Conservation (phyloP, 2,113 vertebrate species). For the Azemiops feae region DNA sequence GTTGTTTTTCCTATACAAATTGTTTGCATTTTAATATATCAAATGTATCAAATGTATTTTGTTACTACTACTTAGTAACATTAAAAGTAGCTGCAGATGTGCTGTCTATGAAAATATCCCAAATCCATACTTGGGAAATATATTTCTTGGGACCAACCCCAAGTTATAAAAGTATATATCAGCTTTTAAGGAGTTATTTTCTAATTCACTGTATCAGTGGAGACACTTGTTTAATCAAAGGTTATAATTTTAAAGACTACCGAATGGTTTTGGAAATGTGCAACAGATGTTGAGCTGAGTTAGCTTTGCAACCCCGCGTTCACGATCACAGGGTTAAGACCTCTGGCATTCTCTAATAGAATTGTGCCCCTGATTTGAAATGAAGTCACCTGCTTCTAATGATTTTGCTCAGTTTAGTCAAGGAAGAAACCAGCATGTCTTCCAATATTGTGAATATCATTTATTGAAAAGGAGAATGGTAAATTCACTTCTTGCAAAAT, state of each 20-base stretch:
- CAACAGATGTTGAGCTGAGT: slow-evolving; percentile 51
- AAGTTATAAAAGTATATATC: background rate
- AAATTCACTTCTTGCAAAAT: slow-evolving; percentile 45
- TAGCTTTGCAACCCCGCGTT: slow-evolving; percentile 36
- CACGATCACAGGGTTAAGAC: slow-evolving; percentile 60
- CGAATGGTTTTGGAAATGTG: slow-evolving; percentile 45
- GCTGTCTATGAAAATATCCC: background rate
- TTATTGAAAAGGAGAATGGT: slow-evolving; percentile 55
- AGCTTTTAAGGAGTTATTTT: slow-evolving; percentile 18
- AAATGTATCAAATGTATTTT: too few relatives aligned
- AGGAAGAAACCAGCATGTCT: slow-evolving; percentile 66
- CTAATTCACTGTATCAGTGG: slow-evolving; percentile 10
- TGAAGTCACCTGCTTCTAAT: slow-evolving; percentile 62
- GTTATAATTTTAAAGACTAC: slow-evolving; percentile 42
- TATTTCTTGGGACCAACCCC: background rate
- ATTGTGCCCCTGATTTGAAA: slow-evolving; percentile 56
- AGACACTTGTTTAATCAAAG: slow-evolving; percentile 14
- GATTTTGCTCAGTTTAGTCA: slow-evolving; percentile 62
- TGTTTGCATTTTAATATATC: background rate
- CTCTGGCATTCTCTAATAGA: slow-evolving; percentile 62
- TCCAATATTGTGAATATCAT: slow-evolving; percentile 43
- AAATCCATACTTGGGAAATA: background rate
- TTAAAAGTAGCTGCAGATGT: background rate
- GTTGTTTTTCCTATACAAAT: slow-evolving; percentile 28
- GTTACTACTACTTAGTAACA: slow-evolving; percentile 5